A percentile compares a stretch with the other conserved stretches of the same genome.
Conservation (phyloP, 2,888 invertebrate species). For the Calameuta filiformis region DNA sequence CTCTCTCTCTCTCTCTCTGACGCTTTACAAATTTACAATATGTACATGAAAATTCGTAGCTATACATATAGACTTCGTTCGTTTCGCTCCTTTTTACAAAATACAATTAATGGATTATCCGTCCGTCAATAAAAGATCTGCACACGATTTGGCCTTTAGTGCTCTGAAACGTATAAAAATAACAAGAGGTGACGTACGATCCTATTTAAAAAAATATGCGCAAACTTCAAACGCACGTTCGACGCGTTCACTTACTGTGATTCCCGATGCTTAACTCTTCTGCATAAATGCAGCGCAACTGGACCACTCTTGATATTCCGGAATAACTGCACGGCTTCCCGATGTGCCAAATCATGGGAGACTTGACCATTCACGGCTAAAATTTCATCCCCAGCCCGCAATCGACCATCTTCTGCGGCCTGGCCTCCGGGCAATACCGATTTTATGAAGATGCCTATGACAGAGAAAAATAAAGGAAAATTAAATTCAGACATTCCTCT, state of each 20-base stretch:
- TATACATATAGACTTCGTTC: slow-evolving; percentile 7
- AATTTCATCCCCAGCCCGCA: slow-evolving; percentile 87
- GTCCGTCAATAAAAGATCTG: slow-evolving; percentile 75
- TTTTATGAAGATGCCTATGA: slow-evolving; percentile 81
- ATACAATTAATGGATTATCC: slow-evolving; percentile 41
- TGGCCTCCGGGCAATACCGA: slow-evolving; percentile 86
- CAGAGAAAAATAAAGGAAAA: slow-evolving; percentile 14
- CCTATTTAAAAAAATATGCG: slow-evolving; percentile 49
- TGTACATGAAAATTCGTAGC: slow-evolving; percentile 15
- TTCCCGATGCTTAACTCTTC: slow-evolving; percentile 68
- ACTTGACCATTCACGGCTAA: slow-evolving; percentile 84
- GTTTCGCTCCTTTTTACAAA: not conserved
- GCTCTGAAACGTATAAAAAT: slow-evolving; percentile 69
- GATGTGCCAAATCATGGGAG: slow-evolving; percentile 83
- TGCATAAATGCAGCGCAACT: slow-evolving; percentile 79
- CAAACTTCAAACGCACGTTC: slow-evolving; percentile 56
- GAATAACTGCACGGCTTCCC: slow-evolving; percentile 83
- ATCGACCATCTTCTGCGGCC: slow-evolving; percentile 84
- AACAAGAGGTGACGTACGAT: slow-evolving; percentile 9
- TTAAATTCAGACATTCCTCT: not conserved
- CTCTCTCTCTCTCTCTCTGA: too few species aligned
- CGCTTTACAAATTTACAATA: slow-evolving; percentile 31
- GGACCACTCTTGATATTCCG: slow-evolving; percentile 83
- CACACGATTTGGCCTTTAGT: slow-evolving; percentile 79
- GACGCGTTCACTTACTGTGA: slow-evolving; percentile 57